Conservation (phyloP, 1,140 invertebrate genomes). For the Heliothis subflexa region DNA sequence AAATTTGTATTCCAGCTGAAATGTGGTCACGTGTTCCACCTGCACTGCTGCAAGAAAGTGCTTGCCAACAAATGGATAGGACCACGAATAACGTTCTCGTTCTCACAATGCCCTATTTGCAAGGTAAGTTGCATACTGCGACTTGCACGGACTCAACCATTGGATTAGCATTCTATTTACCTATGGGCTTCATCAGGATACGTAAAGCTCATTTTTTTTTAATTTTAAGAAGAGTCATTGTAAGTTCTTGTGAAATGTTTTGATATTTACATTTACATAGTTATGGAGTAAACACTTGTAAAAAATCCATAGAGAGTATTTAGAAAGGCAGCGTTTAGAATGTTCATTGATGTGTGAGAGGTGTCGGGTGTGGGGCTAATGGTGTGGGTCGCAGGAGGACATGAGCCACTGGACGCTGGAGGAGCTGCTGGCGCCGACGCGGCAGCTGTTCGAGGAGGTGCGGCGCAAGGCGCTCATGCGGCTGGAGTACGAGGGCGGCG, state of each 20-base stretch:
- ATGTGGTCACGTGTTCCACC: slow-evolving; percentile 98
- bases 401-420: slow-evolving; percentile 94
- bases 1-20: slow-evolving; percentile 88
- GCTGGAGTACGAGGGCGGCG: slow-evolving; percentile 98
- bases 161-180: too few species aligned
- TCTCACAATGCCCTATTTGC: slow-evolving; percentile 98
- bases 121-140: slow-evolving; percentile 88
- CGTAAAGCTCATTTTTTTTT: too few species aligned
- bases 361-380: too few species aligned
- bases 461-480: slow-evolving; percentile 97
- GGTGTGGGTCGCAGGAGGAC: slow-evolving; percentile 86
- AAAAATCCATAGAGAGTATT: too few species aligned
- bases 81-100: slow-evolving; percentile 98
- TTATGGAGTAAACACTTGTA: too few species aligned
- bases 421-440: slow-evolving; percentile 93
- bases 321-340: too few species aligned
- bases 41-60: slow-evolving; percentile 95
- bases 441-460: slow-evolving; percentile 95
- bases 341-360: too few species aligned
- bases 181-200: too few species aligned
- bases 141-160: neutral
- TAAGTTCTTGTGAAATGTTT: too few species aligned
- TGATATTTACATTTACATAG: neutral
- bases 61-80: slow-evolving; percentile 96
- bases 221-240: too few species aligned